Base-by-base conservation (phyloP, 2,888 invertebrate species). In the Tetrapedia diversipes region DNA sequence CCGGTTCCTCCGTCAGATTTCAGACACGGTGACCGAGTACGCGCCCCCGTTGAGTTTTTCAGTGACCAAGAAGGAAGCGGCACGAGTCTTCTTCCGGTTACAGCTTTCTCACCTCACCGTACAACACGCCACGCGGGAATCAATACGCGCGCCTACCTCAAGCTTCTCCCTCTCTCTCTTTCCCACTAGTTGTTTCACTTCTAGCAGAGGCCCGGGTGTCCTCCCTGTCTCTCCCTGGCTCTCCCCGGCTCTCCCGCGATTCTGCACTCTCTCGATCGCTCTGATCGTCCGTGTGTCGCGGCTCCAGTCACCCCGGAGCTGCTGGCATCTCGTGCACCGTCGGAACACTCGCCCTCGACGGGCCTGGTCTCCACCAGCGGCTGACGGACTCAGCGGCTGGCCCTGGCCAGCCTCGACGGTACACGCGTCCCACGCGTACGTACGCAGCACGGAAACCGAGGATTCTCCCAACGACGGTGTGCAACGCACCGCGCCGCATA, bases 121-220 rank as follows among this genome's bases (percentile, higher is more conserved):
- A 85, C 77, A 84, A 60, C n/a, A 85, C 84, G 84, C 85, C 85
- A 85, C 85, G 85, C 84, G 84, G 85, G 85, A 85, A 85, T 85
- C 85, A 85, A 86, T 83, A 84, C 81, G 81, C 80, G 79, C 81
- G 81, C 83, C 79, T 77, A 81, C 84, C 81, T 84, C 79, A 70
- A 82, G 81, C 81, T 65, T 68, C 71, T 72, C 59, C 77, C 80
- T 72, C 79, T 66, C 80, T 72, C 79, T 66, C 81, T 68, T 75
- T 77, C 81, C 65, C 45, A 24, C 45, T 66, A 51, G 22, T 60
- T 61, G 67, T 67, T 72, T 19, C 64, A 51, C 61, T 45, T 43
- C 27, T 49, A 19, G 41, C 39, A 60, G 45, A 67, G 41, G 70
- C 70, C 61, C 61, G 45, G 22, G 60, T 39, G n/a, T n/a, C n/a